Percentiles rank a stretch among this genome's conserved stretches.
Conservation (phyloP, 2,888 invertebrate species). For the Hydriomena furcata region DNA sequence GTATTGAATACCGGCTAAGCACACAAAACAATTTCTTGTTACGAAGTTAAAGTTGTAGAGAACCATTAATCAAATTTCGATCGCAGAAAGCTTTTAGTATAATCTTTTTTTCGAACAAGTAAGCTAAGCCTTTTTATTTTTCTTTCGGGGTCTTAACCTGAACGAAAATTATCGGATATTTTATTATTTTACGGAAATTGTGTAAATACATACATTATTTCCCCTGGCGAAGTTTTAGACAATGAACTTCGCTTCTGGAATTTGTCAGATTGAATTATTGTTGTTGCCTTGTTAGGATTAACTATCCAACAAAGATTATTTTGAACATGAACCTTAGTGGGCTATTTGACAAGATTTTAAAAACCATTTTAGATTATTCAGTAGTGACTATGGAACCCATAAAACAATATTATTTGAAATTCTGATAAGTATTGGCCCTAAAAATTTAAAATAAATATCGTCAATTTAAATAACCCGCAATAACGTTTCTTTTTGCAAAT, state of each 20-base stretch:
- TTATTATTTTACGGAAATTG: background rate
- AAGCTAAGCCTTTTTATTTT: constrained; percentile 8
- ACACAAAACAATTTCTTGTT: constrained; percentile 1
- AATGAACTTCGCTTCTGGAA: background rate
- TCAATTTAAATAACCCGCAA: no score
- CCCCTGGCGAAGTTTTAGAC: background rate
- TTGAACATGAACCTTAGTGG: no score
- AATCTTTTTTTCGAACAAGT: constrained; percentile 2
- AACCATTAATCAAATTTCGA: constrained; percentile 17
- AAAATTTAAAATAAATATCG: no score
- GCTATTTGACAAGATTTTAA: no score
- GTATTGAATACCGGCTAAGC: background rate
- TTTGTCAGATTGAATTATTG: background rate
- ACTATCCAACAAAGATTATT: no score
- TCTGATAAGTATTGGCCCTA: no score
- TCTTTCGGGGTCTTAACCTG: background rate
- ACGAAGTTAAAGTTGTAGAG: constrained; percentile 3
- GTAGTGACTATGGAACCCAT: no score
- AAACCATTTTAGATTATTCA: no score
- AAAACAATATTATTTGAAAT: no score
- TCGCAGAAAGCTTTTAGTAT: constrained; percentile 12
- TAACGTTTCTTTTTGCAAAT: no score
- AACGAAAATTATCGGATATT: background rate
- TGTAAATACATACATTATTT: background rate
- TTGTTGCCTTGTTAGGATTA: background rate